Conservation (phyloP, 2,797 vertebrate species). For the Allobates femoralis region DNA sequence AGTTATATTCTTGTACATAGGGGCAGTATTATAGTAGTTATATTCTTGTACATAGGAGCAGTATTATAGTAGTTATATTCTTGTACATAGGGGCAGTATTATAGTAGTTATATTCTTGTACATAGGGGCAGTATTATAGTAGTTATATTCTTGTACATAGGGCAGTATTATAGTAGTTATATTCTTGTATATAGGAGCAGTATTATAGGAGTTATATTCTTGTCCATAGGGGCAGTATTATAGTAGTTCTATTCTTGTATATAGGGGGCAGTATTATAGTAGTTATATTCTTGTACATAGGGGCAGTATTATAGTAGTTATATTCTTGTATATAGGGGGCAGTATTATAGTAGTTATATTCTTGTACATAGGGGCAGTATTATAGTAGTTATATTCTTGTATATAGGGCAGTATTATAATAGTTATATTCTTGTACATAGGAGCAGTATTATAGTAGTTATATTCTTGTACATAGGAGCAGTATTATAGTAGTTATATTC, state of each 20-base stretch:
- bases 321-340: neutral
- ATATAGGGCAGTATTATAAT: neutral
- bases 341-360: conserved; percentile 1
- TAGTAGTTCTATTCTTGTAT: neutral
- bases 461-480: conserved; percentile 4
- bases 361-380: neutral
- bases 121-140: conserved; percentile 1
- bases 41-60: neutral
- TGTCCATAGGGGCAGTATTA: neutral
- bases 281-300: conserved; percentile 7
- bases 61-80: conserved; percentile 4
- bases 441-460: neutral
- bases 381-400: conserved; percentile 1
- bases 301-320: neutral
- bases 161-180: neutral
- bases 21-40: conserved; percentile 8
- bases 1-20: too few relatives aligned
- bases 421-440: conserved; percentile 2
- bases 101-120: conserved; percentile 9
- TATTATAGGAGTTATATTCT: neutral
- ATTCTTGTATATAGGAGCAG: conserved; percentile 8
- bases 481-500: conserved; percentile 1
- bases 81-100: conserved; percentile 1
- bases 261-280: neutral
- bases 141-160: conserved; percentile 14